Conservation (phyloP, 2,113 vertebrate genomes). For the Tetrax tetrax region DNA sequence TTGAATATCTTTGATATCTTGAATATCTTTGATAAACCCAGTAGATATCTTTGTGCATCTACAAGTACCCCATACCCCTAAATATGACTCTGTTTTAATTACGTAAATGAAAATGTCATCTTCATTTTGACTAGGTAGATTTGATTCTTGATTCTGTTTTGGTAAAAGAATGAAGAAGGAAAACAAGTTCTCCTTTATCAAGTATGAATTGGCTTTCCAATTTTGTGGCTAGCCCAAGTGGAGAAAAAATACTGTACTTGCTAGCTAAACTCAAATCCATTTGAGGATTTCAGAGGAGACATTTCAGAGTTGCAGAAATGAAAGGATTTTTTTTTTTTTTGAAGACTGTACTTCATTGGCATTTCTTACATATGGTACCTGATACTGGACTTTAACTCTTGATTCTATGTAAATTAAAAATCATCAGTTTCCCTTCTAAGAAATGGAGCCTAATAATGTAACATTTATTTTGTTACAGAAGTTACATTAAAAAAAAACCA, state of each 20-base stretch:
- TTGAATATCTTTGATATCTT: too few relatives aligned
- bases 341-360: not conserved
- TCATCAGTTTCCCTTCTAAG: not conserved
- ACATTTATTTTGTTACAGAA: not conserved
- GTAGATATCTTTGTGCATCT: not conserved
- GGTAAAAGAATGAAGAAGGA: not conserved
- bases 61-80: not conserved
- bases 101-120: not conserved
- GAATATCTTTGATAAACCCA: not conserved
- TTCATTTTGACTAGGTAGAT: not conserved
- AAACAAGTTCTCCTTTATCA: not conserved
- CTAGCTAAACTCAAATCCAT: not conserved
- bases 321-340: not conserved
- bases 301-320: not conserved
- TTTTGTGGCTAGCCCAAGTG: not conserved
- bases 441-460: not conserved
- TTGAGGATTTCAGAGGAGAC: not conserved
- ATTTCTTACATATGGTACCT: not conserved
- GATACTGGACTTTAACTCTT: not conserved
- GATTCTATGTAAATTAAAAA: not conserved
- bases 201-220: not conserved
- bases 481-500: not conserved
- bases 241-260: not conserved
- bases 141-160: not conserved
- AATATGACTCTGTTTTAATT: not conserved